Evolutionary conservation across 1,140 invertebrate genomes (phyloP).

Genomic region (Coptotermes formosanus): DNA sequence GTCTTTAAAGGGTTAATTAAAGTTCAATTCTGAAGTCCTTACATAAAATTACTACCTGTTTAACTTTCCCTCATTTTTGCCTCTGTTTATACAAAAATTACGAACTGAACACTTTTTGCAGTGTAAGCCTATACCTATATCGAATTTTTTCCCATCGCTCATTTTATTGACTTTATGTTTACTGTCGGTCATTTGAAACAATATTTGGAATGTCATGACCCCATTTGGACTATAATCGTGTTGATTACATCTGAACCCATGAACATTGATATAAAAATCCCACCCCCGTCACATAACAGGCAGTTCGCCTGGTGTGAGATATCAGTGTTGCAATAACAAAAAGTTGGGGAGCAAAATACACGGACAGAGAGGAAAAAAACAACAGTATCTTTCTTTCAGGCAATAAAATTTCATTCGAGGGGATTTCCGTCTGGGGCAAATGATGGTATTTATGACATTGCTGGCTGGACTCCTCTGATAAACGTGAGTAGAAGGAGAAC

Average conservation of each 20-base stretch:
- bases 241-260: constrained; percentile 15
- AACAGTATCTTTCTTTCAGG: constrained; percentile 24
- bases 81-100: not conserved
- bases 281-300: not conserved
- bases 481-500: not conserved
- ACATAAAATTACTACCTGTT: no score
- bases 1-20: no score
- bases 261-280: constrained; percentile 27
- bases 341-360: not conserved
- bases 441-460: constrained; percentile 29
- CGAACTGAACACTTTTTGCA: not conserved
- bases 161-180: not conserved
- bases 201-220: constrained; percentile 25
- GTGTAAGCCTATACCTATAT: not conserved
- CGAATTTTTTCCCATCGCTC: not conserved
- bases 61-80: no score
- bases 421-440: constrained; percentile 25
- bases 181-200: constrained; percentile 14
- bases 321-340: not conserved
- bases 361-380: not conserved
- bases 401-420: constrained; percentile 31
- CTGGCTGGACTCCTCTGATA: constrained; percentile 17
- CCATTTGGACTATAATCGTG: constrained; percentile 20
- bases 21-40: no score
- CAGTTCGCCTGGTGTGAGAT: not conserved